Base-by-base conservation (phyloP, 2,113 vertebrate genomes). In the Brachyhypopomus occidentalis region DNA sequence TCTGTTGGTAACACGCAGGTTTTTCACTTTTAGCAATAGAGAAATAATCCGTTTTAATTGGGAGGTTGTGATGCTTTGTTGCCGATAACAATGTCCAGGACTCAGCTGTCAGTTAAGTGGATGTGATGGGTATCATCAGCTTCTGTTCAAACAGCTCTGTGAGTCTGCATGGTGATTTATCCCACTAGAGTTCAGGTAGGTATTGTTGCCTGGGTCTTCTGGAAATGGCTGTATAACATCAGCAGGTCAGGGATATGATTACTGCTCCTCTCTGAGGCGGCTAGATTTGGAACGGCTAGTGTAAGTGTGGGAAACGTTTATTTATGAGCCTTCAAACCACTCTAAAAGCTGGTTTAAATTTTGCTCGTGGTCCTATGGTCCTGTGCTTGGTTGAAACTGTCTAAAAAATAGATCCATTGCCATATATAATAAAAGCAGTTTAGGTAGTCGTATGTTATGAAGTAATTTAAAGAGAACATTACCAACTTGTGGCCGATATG, bases 111-210 rank as follows among this genome's bases (percentile, higher is more conserved):
- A 73, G 25, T 55, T 69, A 78, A 56, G 25, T 19, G 3, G 27
- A 60, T 3, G 19, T 41, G 34, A 77, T 82, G 55, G 64, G 59
- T 36, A 77, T 34, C 62, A 25, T 7, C 64, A 22, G 27, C 34
- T 9, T 36, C 34, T 52, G 52, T 38, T 67, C 30, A 41, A 72
- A 52, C 38, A 52, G 71, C 23, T 41, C 38, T 7, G 72, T 41
- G 69, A 30, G 27, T 56, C 45, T 74, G 52, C 64, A 72, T 20
- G 59, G 17, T 34, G n/a, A 27, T 9, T 59, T 66, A 60, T 30
- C 55, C 17, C 16, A 62, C 73, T 3, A 23, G 4, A 2, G 25
- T 69, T 80, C 81, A 86, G 84, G 84, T 86, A 86, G 71, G 84
- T 71, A 36, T 45, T 55, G 12, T 70, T 36, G 55, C 59, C 30